A percentile compares a stretch with the other conserved stretches of the same genome.
Evolutionary conservation across 2,888 invertebrate species (phyloP).

Genomic region (Amiota minor): DNA sequence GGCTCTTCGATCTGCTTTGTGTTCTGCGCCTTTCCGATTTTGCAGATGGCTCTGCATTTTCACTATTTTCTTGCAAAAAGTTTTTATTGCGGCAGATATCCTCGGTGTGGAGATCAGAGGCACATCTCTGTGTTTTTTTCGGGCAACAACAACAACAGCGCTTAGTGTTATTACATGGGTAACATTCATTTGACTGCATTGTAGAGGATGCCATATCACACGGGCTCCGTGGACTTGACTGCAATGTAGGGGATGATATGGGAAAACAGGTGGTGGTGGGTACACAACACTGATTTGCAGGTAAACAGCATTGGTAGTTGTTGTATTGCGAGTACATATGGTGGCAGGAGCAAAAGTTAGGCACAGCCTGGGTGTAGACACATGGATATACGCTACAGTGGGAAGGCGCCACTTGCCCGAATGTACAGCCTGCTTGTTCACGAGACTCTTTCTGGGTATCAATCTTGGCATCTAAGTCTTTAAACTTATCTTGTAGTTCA

Average conservation of each 20-base stretch:
- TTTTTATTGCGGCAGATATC: not conserved
- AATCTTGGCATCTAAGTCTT: not conserved
- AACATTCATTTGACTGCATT: not conserved
- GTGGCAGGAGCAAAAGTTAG: not conserved
- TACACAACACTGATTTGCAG: not conserved
- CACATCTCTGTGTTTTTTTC: not conserved
- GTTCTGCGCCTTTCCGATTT: no score
- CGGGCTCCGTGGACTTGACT: not conserved
- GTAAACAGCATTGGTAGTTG: not conserved
- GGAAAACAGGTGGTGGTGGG: not conserved
- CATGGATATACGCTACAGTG: not conserved
- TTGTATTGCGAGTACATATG: not conserved
- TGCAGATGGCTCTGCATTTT: not conserved
- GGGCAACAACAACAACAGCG: not conserved
- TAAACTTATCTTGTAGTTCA: not conserved
- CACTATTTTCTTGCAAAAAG: not conserved
- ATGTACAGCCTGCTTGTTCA: conserved; percentile 6
- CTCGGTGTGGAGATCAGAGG: not conserved
- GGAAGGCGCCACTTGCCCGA: not conserved
- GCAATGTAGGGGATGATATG: not conserved
- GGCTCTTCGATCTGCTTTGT: no score
- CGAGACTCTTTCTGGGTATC: not conserved
- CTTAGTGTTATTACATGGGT: not conserved
- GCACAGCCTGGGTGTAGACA: not conserved
- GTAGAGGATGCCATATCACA: not conserved